phyloP scores from a whole-genome alignment of 2,888 invertebrate genomes.

The Microctonus aethiopoides region DNA sequence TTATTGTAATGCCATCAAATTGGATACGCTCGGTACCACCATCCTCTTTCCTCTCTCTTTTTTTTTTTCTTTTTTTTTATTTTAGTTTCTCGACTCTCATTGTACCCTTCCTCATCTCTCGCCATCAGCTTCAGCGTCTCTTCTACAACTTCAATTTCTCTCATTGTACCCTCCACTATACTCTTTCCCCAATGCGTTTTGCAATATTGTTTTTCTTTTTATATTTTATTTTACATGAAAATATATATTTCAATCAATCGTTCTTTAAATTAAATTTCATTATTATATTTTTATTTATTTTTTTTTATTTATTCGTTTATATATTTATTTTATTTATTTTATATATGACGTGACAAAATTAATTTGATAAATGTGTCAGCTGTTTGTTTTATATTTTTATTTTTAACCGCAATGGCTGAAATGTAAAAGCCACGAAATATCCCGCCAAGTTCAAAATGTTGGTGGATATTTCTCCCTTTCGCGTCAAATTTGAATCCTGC shows the following conservation, averaged over 20 bases:
- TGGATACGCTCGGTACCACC: constrained; percentile 60
- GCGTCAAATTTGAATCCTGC: constrained; percentile 64
- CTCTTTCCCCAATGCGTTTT: too few relatives aligned
- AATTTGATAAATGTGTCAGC: too few relatives aligned
- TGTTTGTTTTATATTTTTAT: constrained; percentile 6
- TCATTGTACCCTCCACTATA: constrained; percentile 25
- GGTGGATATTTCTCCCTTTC: constrained; percentile 43
- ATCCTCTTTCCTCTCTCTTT: constrained; percentile 20
- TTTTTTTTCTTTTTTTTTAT: constrained; percentile 33
- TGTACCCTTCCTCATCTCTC: neutral
- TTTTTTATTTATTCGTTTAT: too few relatives aligned
- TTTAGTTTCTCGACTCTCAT: constrained; percentile 10
- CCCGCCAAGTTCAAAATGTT: constrained; percentile 53
- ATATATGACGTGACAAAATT: too few relatives aligned
- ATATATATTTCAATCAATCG: too few relatives aligned
- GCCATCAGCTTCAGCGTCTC: constrained; percentile 14
- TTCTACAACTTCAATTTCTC: constrained; percentile 23
- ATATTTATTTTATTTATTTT: too few relatives aligned
- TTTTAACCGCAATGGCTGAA: constrained; percentile 24
- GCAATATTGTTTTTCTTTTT: constrained; percentile 11
- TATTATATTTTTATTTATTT: too few relatives aligned
- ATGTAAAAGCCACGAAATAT: constrained; percentile 59
- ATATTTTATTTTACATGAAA: neutral
- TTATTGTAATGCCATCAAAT: constrained; percentile 67
- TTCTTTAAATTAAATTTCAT: too few relatives aligned